Conservation (phyloP, 2,888 invertebrate genomes). For the Deilephila elpenor region DNA sequence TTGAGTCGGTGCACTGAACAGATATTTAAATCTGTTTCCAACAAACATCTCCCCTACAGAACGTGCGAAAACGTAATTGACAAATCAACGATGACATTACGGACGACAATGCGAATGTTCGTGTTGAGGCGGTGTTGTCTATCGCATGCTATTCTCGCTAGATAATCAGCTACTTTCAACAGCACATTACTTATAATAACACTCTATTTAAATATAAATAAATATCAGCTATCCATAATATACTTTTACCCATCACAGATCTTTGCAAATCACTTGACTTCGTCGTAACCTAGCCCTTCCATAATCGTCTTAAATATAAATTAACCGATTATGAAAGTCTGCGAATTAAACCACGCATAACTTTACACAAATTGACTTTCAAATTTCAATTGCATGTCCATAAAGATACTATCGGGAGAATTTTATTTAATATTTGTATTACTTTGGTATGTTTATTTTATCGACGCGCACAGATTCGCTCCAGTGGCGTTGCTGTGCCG, state of each 20-base stretch:
- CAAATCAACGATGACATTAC: too few relatives aligned
- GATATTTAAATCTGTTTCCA: too few relatives aligned
- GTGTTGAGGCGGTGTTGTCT: neutral
- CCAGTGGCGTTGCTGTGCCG: neutral
- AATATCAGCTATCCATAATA: neutral
- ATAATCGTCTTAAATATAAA: neutral
- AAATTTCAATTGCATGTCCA: neutral
- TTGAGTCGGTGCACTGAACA: too few relatives aligned
- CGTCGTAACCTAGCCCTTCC: slow-evolving; percentile 29
- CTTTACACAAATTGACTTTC: neutral
- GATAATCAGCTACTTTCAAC: neutral
- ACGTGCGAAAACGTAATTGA: too few relatives aligned
- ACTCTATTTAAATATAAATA: slow-evolving; percentile 8
- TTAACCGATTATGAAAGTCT: neutral
- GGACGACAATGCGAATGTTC: too few relatives aligned
- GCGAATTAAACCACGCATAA: neutral
- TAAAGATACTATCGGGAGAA: neutral
- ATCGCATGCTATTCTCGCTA: neutral
- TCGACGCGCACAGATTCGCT: too few relatives aligned
- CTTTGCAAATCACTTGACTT: slow-evolving; percentile 32
- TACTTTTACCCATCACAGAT: slow-evolving; percentile 34
- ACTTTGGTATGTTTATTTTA: neutral
- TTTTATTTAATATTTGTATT: neutral
- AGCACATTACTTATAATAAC: neutral
- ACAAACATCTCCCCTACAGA: too few relatives aligned